Percentiles rank a stretch among this genome's conserved stretches.
phyloP scores from a whole-genome alignment of 2,888 invertebrate genomes.

The Calameuta idolon region DNA sequence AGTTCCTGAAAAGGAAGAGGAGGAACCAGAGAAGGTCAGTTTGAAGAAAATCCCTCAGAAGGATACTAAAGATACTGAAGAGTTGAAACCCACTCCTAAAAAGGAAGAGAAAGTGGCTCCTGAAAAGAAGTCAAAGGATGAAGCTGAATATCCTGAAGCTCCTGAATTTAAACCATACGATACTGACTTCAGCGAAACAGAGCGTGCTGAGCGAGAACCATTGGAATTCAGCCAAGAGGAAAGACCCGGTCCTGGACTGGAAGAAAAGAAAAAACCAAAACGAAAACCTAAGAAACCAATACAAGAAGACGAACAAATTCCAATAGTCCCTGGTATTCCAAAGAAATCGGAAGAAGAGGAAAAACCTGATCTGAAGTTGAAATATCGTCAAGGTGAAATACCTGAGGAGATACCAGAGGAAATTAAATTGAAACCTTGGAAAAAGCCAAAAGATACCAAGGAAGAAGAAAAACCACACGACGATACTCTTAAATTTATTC shows the following conservation, averaged over 20 bases:
- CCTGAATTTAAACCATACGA: conserved; percentile 63
- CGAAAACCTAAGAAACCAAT: conserved; percentile 43
- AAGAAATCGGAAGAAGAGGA: conserved; percentile 48
- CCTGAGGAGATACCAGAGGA: conserved; percentile 51
- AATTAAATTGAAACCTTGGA: conserved; percentile 48
- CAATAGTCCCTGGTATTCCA: conserved; percentile 42
- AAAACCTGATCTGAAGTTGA: no score
- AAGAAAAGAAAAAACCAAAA: conserved; percentile 48
- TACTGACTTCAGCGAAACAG: conserved; percentile 59
- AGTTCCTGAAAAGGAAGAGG: conserved; percentile 60
- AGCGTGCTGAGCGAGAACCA: conserved; percentile 50
- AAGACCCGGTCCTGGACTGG: conserved; percentile 22
- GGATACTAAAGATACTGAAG: conserved; percentile 53
- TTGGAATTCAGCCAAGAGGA: conserved; percentile 32
- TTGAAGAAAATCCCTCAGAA: conserved; percentile 70
- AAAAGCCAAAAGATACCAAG: conserved; percentile 55
- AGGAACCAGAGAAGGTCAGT: conserved; percentile 63
- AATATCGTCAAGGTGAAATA: no score
- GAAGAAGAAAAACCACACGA: conserved; percentile 38
- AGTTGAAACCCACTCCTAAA: conserved; percentile 51
- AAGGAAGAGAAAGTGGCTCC: conserved; percentile 47
- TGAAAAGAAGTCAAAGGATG: conserved; percentile 31
- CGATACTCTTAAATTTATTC: conserved; percentile 16
- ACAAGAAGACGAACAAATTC: conserved; percentile 43
- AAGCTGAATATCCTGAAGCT: conserved; percentile 29